Evolutionary conservation across 1,140 invertebrate genomes (phyloP).

Genomic region (Lepeophtheirus salmonis): DNA sequence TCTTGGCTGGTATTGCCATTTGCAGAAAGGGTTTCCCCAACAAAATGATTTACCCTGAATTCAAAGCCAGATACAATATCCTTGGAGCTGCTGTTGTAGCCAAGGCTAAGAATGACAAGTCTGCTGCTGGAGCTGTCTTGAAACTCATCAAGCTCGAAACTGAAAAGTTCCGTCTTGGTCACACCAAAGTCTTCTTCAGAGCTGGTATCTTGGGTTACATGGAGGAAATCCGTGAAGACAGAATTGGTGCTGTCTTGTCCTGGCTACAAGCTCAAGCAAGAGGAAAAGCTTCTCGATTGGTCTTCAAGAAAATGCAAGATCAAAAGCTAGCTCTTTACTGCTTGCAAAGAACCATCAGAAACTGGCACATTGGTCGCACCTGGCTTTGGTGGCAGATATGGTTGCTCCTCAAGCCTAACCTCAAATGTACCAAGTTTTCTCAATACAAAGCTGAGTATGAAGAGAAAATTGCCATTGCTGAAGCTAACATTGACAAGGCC

Average conservation of each 20-base stretch:
- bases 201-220: constrained; percentile 97
- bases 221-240: constrained; percentile 65
- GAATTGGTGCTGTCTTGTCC: constrained; percentile 10
- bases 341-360: constrained; percentile 13
- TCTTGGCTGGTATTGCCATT: constrained; percentile 42
- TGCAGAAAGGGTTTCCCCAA: constrained; percentile 44
- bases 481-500: constrained; percentile 10
- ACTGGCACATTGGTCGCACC: constrained; percentile 1
- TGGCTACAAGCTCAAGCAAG: constrained; percentile 10
- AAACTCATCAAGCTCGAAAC: constrained; percentile 33
- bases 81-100: constrained; percentile 35
- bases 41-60: constrained; percentile 22
- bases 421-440: constrained; percentile 15
- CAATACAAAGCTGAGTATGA: constrained; percentile 16
- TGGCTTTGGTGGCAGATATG: constrained; percentile 17
- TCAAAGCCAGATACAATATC: constrained; percentile 33
- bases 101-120: constrained; percentile 31
- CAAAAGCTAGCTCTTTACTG: constrained; percentile 16
- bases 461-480: constrained; percentile 13
- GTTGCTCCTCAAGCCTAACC: constrained; percentile 13
- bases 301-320: constrained; percentile 14
- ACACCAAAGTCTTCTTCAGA: constrained; percentile 75
- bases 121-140: constrained; percentile 36
- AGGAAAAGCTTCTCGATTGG: constrained; percentile 10
- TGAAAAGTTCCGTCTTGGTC: constrained; percentile 38